Conservation (phyloP, 2,888 invertebrate genomes). For the Alloplasta piceator region DNA sequence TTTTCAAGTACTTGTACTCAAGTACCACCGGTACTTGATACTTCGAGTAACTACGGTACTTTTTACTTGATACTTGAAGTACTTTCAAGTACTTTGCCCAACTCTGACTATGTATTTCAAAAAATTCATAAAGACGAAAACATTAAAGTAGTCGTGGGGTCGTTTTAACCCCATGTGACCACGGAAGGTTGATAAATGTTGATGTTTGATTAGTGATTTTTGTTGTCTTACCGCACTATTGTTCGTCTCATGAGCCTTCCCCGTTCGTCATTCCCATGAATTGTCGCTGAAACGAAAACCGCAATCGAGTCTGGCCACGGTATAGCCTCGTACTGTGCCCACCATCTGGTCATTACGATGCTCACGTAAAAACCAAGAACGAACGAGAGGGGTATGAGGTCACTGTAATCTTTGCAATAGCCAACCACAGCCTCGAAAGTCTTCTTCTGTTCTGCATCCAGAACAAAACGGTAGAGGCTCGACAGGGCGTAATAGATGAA, state of each 20-base stretch:
- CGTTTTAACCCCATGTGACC: too few species aligned
- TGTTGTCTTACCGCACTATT: constrained; percentile 82
- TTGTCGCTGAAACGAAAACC: constrained; percentile 85
- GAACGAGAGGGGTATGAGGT: constrained; percentile 95
- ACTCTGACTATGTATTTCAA: too few species aligned
- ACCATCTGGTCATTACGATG: constrained; percentile 96
- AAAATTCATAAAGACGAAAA: too few species aligned
- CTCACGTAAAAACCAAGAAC: constrained; percentile 97
- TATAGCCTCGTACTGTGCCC: constrained; percentile 86
- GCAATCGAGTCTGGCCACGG: constrained; percentile 87
- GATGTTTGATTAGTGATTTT: neutral
- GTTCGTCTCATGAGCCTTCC: constrained; percentile 85
- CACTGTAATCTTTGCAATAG: constrained; percentile 94
- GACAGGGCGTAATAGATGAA: constrained; percentile 91
- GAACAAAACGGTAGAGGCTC: constrained; percentile 89
- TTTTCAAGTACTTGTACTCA: too few species aligned
- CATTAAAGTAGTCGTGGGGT: too few species aligned
- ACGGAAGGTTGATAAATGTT: too few species aligned
- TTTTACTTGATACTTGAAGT: too few species aligned
- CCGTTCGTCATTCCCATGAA: constrained; percentile 86
- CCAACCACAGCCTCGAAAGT: constrained; percentile 92
- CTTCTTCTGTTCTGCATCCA: constrained; percentile 89
- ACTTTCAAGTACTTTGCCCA: too few species aligned
- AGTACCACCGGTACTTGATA: too few species aligned
- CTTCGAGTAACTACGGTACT: too few species aligned